These are phyloP conservation scores for Leptinotarsa peninsularis DNA, from an alignment of 2,888 invertebrate species.

Conservation along the genomic window DNA sequence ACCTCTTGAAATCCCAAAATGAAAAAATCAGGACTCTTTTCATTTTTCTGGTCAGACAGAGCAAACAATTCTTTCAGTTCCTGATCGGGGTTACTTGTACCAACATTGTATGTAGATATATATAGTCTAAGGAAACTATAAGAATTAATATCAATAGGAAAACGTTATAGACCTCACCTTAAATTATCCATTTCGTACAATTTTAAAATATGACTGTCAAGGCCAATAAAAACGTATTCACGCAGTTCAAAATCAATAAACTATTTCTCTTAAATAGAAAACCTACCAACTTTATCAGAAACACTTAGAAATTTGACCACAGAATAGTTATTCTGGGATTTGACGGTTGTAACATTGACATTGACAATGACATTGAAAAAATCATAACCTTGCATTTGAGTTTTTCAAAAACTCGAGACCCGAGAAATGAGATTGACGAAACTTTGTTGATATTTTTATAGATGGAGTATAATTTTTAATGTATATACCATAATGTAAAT, in stretches of 20 bases:
- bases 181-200: constrained; percentile 35
- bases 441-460: too few species aligned
- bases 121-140: constrained; percentile 72
- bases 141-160: not conserved
- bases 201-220: constrained; percentile 1
- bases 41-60: constrained; percentile 69
- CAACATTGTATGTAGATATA: constrained; percentile 92
- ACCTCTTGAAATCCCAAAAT: constrained; percentile 90
- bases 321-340: not conserved
- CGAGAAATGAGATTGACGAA: too few species aligned
- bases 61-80: constrained; percentile 78
- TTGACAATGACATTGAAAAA: too few species aligned
- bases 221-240: not conserved
- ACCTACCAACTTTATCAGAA: not conserved
- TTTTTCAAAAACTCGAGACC: too few species aligned
- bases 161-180: constrained; percentile 25
- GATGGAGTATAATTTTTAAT: too few species aligned
- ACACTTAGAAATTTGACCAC: not conserved
- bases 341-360: too few species aligned
- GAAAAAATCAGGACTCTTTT: constrained; percentile 84
- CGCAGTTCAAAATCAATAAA: constrained; percentile 10
- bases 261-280: not conserved
- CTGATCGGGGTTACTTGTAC: constrained; percentile 80
- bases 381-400: too few species aligned
- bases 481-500: too few species aligned